These are phyloP conservation scores for Triplophysa rosa DNA, from an alignment of 2,113 vertebrate species.

Conservation along the genomic window DNA sequence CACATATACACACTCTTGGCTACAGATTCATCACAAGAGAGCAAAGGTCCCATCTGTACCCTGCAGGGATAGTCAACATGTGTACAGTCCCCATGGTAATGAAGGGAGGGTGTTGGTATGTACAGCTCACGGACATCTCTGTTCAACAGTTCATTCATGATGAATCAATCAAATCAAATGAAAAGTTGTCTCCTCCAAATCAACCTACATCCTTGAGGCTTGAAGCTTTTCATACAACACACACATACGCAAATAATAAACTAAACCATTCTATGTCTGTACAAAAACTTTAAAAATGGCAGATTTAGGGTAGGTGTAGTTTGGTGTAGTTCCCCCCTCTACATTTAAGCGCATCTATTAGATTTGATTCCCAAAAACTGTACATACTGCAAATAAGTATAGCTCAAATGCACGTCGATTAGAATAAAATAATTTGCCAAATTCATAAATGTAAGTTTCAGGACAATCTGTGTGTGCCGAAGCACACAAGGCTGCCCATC, in stretches of 20 bases:
- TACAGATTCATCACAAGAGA: neutral
- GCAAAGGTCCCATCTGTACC: neutral
- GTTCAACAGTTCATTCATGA: conserved; percentile 11
- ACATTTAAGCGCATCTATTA: neutral
- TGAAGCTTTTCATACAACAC: neutral
- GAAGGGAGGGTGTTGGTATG: neutral
- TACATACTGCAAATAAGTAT: too few species aligned
- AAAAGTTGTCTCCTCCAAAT: neutral
- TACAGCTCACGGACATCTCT: neutral
- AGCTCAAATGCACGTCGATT: too few species aligned
- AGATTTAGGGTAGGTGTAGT: neutral
- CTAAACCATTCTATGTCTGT: conserved; percentile 1
- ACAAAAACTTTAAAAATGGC: neutral
- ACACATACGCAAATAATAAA: conserved; percentile 33
- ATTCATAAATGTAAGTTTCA: neutral
- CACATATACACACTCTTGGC: conserved; percentile 39
- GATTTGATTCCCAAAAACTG: neutral
- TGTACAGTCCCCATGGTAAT: conserved; percentile 22
- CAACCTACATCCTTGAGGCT: neutral
- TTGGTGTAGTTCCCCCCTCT: neutral
- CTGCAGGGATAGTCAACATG: conserved; percentile 8
- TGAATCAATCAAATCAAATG: neutral
- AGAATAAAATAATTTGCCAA: neutral
- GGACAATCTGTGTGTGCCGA: neutral
- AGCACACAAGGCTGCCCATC: neutral